A percentile compares a stretch with the other conserved stretches of the same genome.
Conservation (phyloP, 1,140 invertebrate species). For the Bicyclus anynana region DNA sequence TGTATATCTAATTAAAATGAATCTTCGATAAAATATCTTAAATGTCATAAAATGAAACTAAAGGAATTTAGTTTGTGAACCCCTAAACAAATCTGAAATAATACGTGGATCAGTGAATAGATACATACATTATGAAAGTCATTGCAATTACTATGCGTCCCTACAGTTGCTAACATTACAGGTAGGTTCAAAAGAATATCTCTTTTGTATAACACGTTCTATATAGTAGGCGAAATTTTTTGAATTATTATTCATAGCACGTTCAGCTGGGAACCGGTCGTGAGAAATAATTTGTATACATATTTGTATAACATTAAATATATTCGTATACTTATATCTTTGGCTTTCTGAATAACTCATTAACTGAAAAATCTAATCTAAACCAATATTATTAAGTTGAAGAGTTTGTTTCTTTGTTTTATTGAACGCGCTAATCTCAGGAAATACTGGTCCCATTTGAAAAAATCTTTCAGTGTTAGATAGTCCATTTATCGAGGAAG, state of each 20-base stretch:
- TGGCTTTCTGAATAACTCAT: too few species aligned
- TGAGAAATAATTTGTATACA: background rate
- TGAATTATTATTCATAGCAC: background rate
- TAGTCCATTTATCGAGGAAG: too few species aligned
- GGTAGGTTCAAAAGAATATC: background rate
- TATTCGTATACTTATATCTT: too few species aligned
- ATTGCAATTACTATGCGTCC: background rate
- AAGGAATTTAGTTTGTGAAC: background rate
- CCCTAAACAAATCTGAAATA: background rate
- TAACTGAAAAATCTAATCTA: too few species aligned
- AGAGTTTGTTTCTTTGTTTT: too few species aligned
- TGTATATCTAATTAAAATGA: too few species aligned
- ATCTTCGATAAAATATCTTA: too few species aligned
- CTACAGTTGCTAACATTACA: background rate
- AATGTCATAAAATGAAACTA: too few species aligned
- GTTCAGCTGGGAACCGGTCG: background rate
- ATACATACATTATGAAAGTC: background rate
- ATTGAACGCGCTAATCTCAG: too few species aligned
- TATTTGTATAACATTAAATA: background rate
- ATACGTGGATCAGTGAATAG: background rate
- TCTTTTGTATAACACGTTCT: background rate
- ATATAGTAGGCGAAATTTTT: background rate
- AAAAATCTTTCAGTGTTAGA: too few species aligned
- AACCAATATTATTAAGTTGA: too few species aligned
- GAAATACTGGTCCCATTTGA: too few species aligned